Evolutionary conservation across 2,888 invertebrate species (phyloP), one percentile per base, ranked within the genome.

Genomic region (Eurytoma californica): DNA sequence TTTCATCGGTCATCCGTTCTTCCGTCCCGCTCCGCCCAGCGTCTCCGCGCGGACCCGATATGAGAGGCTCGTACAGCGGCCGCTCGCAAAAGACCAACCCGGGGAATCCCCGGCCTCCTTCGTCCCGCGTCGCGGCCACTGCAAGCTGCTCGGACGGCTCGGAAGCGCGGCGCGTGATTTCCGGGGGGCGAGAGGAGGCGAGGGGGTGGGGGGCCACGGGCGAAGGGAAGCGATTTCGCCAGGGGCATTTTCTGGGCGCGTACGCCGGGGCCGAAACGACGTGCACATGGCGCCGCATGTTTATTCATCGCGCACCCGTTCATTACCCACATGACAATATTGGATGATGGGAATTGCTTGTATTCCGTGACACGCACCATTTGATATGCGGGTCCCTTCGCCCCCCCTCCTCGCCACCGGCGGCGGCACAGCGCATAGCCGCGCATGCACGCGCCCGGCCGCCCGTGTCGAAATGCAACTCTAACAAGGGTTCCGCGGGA

Each of bases 321-420:
- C 89, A 88, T 89, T 89, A 88, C 88, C 88, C 88, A 87, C 88
- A 88, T 88, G 89, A 89, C 89, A 89, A 89, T 89, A 89, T 89
- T 88, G 88, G 88, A 87, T 88, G 88, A 89, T 88, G 88, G 87
- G 87, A 88, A 88, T 89, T 87, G 88, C 88, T 88, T 87, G 88
- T 88, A 88, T 86, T 86, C 85, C 86, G 86, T 85, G 88, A 88
- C 86, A 89, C 87, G 88, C 88, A 86, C 87, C 88, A 88, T 89
- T 89, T 88, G 88, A 88, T 88, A 89, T 88, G 88, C 89, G 89
- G 87, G 88, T 84, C 84, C 85, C 83, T 82, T 80, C 78, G 82
- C n/a, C 80, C 76, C 67, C 77, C 61, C 67, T 55, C 58, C 63
- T 55, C 67, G 5, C 20, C 14, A 20, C 58, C 39, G 30, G 2